Percentiles rank a stretch among this genome's conserved stretches.
Evolutionary conservation across 2,113 vertebrate genomes (phyloP).

Genomic region (Sigmodon hispidus): DNA sequence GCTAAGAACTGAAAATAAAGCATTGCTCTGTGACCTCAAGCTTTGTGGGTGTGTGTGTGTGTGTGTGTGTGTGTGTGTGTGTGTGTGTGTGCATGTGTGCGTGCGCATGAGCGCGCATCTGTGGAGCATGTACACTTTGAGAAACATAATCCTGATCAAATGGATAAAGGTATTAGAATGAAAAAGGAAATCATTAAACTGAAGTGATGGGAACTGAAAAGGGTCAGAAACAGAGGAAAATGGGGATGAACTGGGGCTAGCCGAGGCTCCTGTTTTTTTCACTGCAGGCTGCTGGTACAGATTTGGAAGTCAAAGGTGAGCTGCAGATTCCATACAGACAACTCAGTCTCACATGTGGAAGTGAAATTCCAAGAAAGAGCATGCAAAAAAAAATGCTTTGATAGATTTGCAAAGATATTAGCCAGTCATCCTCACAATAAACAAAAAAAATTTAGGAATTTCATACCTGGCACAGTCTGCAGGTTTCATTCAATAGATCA

Average conservation of each 20-base stretch:
- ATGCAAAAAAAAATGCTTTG: conserved; percentile 65
- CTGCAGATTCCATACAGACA: conserved; percentile 37
- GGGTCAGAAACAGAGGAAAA: conserved; percentile 34
- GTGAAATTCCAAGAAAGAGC: conserved; percentile 67
- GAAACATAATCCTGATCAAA: conserved; percentile 63
- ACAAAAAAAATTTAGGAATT: conserved; percentile 41
- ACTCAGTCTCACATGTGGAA: conserved; percentile 67
- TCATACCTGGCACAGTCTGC: conserved; percentile 35
- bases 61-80: not conserved
- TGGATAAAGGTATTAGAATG: conserved; percentile 57
- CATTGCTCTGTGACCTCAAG: conserved; percentile 29
- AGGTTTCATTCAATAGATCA: not conserved
- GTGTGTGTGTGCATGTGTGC: not conserved
- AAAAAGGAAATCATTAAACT: conserved; percentile 63
- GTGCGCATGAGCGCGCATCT: not conserved
- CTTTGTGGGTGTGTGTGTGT: no score
- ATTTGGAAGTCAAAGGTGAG: conserved; percentile 72
- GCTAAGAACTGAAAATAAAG: conserved; percentile 41
- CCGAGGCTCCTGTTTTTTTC: not conserved
- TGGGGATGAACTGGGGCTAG: conserved; percentile 25
- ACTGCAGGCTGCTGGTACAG: conserved; percentile 34
- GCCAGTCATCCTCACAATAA: conserved; percentile 23
- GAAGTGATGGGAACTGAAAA: conserved; percentile 65
- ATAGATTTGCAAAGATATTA: conserved; percentile 62
- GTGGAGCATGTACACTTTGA: conserved; percentile 17